These are phyloP conservation scores for Apostichopus leukothele DNA, from an alignment of 53 echinoderm and acorn worm genomes.

Conservation along the genomic window DNA sequence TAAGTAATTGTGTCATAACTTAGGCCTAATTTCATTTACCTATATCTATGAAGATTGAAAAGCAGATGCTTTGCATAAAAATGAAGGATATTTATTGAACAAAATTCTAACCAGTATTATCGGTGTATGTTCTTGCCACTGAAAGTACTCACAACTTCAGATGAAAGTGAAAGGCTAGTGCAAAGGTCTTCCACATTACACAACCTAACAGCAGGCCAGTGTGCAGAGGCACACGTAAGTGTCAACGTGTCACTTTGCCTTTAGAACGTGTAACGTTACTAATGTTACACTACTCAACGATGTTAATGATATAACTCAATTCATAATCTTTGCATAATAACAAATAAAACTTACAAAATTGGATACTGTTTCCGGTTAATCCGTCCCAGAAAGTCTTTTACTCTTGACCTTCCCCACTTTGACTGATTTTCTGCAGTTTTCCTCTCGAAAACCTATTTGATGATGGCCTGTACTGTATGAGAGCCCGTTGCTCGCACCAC, in stretches of 20 bases:
- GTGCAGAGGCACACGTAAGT: background rate
- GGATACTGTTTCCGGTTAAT: conserved; percentile 85
- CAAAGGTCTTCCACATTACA: too few species aligned
- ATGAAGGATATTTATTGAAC: too few species aligned
- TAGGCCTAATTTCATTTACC: too few species aligned
- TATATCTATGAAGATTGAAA: too few species aligned
- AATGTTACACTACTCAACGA: background rate
- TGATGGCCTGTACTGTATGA: conserved; percentile 4
- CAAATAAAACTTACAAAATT: conserved; percentile 65
- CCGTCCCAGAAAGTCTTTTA: conserved; percentile 67
- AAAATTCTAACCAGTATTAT: too few species aligned
- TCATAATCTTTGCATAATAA: background rate
- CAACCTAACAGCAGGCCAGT: background rate
- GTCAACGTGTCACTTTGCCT: conserved; percentile 35
- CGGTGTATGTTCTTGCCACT: too few species aligned
- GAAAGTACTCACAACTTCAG: too few species aligned
- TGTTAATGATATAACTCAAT: background rate
- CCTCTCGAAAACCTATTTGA: conserved; percentile 48
- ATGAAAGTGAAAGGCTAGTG: too few species aligned
- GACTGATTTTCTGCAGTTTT: conserved; percentile 57
- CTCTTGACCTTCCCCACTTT: conserved; percentile 67
- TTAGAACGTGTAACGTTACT: background rate
- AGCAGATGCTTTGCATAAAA: too few species aligned
- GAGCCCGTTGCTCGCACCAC: background rate
- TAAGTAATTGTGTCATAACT: too few species aligned